phyloP scores from a whole-genome alignment of 1,140 invertebrate species.

The Achatina immaculata region DNA sequence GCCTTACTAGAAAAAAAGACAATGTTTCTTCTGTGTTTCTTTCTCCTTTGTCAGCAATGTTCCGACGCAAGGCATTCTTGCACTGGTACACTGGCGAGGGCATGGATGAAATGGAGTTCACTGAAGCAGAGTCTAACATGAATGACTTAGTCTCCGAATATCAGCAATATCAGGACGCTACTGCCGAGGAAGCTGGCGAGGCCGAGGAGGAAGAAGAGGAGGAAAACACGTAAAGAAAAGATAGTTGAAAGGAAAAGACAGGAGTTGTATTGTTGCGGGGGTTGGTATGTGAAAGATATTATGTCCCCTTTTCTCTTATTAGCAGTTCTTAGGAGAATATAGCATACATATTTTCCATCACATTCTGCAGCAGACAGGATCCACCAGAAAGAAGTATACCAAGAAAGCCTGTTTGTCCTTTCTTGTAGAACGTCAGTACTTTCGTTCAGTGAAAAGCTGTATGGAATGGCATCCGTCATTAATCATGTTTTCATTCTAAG shows the following conservation, averaged over 20 bases:
- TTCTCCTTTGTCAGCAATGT: constrained; percentile 74
- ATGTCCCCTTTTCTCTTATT: neutral
- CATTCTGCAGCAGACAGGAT: neutral
- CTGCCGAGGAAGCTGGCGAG: constrained; percentile 62
- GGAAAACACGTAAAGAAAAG: constrained; percentile 63
- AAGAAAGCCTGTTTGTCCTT: too few relatives aligned
- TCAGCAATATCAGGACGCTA: constrained; percentile 69
- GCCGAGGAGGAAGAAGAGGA: constrained; percentile 78
- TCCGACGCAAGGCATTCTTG: constrained; percentile 82
- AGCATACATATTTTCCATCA: neutral
- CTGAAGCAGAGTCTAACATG: constrained; percentile 26
- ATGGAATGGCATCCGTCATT: neutral
- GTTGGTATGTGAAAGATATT: neutral
- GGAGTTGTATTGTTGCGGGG: neutral
- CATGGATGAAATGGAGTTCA: constrained; percentile 31
- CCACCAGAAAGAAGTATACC: neutral
- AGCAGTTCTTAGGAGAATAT: neutral
- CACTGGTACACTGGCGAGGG: constrained; percentile 34
- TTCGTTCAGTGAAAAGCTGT: neutral
- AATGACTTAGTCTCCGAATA: constrained; percentile 26
- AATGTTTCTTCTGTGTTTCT: constrained; percentile 39
- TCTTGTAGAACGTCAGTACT: too few relatives aligned
- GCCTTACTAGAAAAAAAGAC: too few relatives aligned
- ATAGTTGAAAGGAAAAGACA: neutral
- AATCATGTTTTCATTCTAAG: neutral